Evolutionary conservation across 2,113 vertebrate genomes (phyloP), one percentile per base, ranked within the genome.

Genomic region (Rattus rattus): DNA sequence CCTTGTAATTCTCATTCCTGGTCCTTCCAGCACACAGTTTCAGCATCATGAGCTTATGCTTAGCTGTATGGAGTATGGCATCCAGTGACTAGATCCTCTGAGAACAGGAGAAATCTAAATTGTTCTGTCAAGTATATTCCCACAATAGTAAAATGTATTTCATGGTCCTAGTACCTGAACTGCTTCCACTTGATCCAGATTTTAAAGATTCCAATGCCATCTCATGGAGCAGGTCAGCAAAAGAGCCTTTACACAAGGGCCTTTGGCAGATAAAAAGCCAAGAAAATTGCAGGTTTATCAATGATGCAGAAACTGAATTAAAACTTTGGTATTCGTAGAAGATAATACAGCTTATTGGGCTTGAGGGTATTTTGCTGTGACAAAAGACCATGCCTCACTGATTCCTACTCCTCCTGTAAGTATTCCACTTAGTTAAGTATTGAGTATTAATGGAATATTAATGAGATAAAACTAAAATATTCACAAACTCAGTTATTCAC

Each of bases 51-150:
- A 36, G 10, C 39, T 39, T 84, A n/a, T 61, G 22, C 2, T 63
- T 7, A 84, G 3, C 16, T 43, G 36, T 61, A 2, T 63, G n/a
- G 22, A 56, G 12, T 11, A 4, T 20, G 22, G 22, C 6, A 43
- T 26, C 1, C 13, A 84, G 63, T 1, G 7, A 56, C 0, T 4
- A 11, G 13, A 6, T 24, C 10, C 20, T 17, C 81, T 17, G 5
- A 63, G 26, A 28, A 1, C 33, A 59, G 19, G 54, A 84, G 2
- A 56, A 84, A 28, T 43, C 63, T 39, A 39, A 61, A 24, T 43
- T 28, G 24, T 43, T 39, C 24, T 63, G n/a, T 26, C 22, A 63
- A 6, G n/a, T 26, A 43, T 63, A 63, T 43, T 43, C 22, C 63
- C 56, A 16, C n/a, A 20, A 6, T 83, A 54, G 10, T 20, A 59